Evolutionary conservation across 2,113 vertebrate species (phyloP), one percentile per base, ranked within the genome.

Genomic region (Passer domesticus): DNA sequence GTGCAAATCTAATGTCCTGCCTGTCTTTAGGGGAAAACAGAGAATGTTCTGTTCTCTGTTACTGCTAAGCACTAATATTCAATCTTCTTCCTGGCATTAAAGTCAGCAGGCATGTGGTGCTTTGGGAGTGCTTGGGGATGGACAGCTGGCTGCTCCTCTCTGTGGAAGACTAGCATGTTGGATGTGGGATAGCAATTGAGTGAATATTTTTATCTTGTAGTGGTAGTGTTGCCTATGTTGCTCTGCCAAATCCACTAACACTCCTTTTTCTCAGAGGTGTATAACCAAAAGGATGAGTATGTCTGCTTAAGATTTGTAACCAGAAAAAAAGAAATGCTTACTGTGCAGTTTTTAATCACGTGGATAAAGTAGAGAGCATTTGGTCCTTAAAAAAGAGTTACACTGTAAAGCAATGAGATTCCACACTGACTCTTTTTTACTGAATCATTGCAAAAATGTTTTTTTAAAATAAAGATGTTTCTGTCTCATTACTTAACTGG

Each of bases 21-120:
- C 19, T 25, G 18, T 37, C 33, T 78, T 63, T 75, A 78, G 28
- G 22, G 24, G 18, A 30, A 72, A 78, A 31, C 3, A 25, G 10
- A 28, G 11, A 70, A 41, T 23, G 16, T 15, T 87, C 6, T 69
- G 2, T 70, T 74, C 28, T 44, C 49, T 28, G 37, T 12, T 8
- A 4, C 60, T 53, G 50, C 17, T 24, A 24, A 68, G 18, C 27
- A 21, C n/a, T 58, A 21, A 39, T 56, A 33, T 33, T 78, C 33
- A 56, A 39, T 23, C 7, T 55, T 27, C 30, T 21, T 80, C 7
- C 13, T 50, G 47, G 7, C 37, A 21, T 7, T 55, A 27, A 35
- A 15, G 37, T 91, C 41, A 62, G 46, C 37, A 91, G n/a, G 39
- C 3, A 27, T 0, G 0, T 33, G 23, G 23, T 43, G 20, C 37